Percentiles rank a stretch among this genome's conserved stretches.
phyloP scores from a whole-genome alignment of 2,797 vertebrate genomes.

The Poeciliopsis paucimaculata region DNA sequence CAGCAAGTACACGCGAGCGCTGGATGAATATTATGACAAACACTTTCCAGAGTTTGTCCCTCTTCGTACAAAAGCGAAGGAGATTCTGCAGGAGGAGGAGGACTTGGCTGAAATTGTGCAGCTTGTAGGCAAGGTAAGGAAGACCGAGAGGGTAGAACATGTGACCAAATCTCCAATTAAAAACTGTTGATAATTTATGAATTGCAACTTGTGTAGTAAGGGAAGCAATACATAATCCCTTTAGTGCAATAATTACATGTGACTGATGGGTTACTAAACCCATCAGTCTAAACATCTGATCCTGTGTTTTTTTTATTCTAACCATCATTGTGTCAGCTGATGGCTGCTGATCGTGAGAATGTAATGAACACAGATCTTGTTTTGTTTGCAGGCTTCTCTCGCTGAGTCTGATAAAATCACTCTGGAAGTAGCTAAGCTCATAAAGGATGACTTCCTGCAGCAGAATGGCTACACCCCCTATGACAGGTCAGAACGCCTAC shows the following conservation, averaged over 20 bases:
- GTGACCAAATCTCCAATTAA: neutral
- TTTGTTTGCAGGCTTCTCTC: constrained; percentile 88
- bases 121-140: constrained; percentile 94
- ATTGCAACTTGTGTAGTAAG: neutral
- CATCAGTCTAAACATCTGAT: neutral
- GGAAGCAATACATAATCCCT: neutral
- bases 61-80: constrained; percentile 95
- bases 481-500: constrained; percentile 84
- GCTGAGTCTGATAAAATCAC: constrained; percentile 99
- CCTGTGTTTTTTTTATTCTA: neutral
- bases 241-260: neutral
- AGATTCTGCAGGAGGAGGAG: constrained; percentile 98
- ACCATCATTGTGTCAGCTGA: neutral
- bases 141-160: neutral
- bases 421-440: constrained; percentile 95
- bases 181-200: neutral
- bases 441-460: constrained; percentile 98
- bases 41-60: constrained; percentile 97
- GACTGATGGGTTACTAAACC: neutral
- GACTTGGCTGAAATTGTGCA: constrained; percentile 98
- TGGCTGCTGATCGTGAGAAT: neutral
- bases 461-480: constrained; percentile 98
- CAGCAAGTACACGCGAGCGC: constrained; percentile 95
- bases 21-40: constrained; percentile 98
- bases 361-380: neutral